A percentile compares a stretch with the other conserved stretches of the same genome.
phyloP scores from a whole-genome alignment of 2,113 vertebrate species.

The Oryzias curvinotus region DNA sequence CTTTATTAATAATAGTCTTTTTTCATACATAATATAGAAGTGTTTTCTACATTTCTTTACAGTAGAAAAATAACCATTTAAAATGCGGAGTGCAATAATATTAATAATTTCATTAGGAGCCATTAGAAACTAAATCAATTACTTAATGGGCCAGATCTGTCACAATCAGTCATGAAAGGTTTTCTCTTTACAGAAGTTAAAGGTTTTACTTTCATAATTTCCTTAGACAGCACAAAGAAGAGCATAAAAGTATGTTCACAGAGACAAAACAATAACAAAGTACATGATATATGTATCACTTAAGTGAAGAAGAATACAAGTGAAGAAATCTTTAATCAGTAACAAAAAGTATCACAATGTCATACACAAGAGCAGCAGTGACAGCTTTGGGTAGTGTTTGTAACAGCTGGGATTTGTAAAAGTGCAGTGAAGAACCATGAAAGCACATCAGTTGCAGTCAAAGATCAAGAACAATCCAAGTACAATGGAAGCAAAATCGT shows the following conservation, averaged over 20 bases:
- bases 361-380: constrained; percentile 46
- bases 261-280: constrained; percentile 45
- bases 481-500: constrained; percentile 23
- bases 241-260: constrained; percentile 37
- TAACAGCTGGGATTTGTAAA: constrained; percentile 34
- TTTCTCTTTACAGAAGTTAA: constrained; percentile 24
- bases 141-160: constrained; percentile 20
- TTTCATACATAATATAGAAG: constrained; percentile 42
- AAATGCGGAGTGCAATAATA: constrained; percentile 51
- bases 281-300: constrained; percentile 50
- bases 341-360: constrained; percentile 40
- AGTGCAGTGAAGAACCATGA: constrained; percentile 26
- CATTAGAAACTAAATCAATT: constrained; percentile 53
- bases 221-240: constrained; percentile 43
- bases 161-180: constrained; percentile 38
- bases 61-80: constrained; percentile 74
- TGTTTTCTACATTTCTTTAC: constrained; percentile 43
- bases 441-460: constrained; percentile 24
- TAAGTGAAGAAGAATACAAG: constrained; percentile 40
- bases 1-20: constrained; percentile 28
- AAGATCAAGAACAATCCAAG: constrained; percentile 16
- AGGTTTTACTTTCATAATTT: constrained; percentile 41
- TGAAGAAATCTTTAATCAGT: constrained; percentile 33
- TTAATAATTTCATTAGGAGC: constrained; percentile 36
- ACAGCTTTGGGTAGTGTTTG: constrained; percentile 30